A percentile compares a stretch with the other conserved stretches of the same genome.
These are phyloP conservation scores for Lucilia cuprina DNA, from an alignment of 1,140 invertebrate species.

Conservation along the genomic window DNA sequence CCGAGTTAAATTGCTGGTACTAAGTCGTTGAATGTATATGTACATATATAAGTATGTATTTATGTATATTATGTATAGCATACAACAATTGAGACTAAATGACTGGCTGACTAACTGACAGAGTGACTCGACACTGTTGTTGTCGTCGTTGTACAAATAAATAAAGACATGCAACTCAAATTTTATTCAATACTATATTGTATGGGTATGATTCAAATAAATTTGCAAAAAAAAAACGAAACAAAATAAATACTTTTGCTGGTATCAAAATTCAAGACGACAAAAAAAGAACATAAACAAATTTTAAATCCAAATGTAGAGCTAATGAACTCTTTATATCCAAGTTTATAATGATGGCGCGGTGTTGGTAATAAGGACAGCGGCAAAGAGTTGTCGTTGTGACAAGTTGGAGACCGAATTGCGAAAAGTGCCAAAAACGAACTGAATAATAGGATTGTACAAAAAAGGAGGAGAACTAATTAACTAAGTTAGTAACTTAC, in stretches of 20 bases:
- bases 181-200: neutral
- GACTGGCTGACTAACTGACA: neutral
- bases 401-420: neutral
- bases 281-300: no score
- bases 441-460: no score
- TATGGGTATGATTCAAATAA: neutral
- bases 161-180: neutral
- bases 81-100: neutral
- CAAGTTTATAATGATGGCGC: neutral
- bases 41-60: no score
- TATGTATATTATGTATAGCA: no score
- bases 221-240: neutral
- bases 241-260: neutral
- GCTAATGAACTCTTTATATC: neutral
- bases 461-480: no score
- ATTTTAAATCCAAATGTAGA: neutral
- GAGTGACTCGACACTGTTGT: no score
- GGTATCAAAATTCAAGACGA: no score
- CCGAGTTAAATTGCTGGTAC: no score
- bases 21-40: no score
- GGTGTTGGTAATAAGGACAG: neutral
- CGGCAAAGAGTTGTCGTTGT: neutral
- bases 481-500: no score
- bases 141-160: neutral
- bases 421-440: neutral